These are phyloP conservation scores for Heliopora coerulea DNA, from an alignment of 92 coral and sea anemone species.

Conservation along the genomic window DNA sequence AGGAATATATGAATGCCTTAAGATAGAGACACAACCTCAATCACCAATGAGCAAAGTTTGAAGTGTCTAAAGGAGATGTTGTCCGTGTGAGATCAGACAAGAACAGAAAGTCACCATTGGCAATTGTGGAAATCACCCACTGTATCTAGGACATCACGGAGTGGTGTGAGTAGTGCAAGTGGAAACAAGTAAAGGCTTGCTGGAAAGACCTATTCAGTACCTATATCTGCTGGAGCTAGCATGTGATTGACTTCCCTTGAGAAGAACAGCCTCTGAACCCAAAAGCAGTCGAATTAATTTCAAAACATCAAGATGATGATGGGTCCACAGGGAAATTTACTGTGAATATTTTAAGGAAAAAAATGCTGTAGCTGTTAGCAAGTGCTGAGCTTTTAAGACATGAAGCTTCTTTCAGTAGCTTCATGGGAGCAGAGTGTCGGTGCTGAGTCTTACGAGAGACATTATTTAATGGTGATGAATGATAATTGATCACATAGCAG, in stretches of 20 bases:
- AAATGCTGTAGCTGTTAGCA: background rate
- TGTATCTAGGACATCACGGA: constrained; percentile 7
- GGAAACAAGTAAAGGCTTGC: constrained; percentile 18
- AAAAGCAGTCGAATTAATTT: background rate
- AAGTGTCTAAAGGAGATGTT: constrained; percentile 13
- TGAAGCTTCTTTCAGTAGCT: background rate
- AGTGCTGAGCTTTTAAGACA: background rate
- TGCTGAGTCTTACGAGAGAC: background rate
- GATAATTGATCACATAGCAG: no score
- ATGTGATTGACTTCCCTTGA: constrained; percentile 17
- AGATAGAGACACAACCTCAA: constrained; percentile 10
- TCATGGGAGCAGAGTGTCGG: constrained; percentile 15
- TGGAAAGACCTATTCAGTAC: constrained; percentile 50
- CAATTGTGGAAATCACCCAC: background rate
- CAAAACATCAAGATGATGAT: background rate
- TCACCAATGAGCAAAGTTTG: background rate
- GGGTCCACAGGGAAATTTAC: background rate
- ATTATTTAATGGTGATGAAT: no score
- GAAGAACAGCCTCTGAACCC: constrained; percentile 8
- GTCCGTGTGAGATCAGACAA: constrained; percentile 16
- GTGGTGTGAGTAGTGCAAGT: constrained; percentile 4
- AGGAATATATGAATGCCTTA: constrained; percentile 9
- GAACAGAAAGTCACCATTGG: constrained; percentile 24
- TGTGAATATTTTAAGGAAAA: background rate
- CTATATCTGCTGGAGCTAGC: constrained; percentile 41